These are phyloP conservation scores for Allophyes oxyacanthae DNA, from an alignment of 2,888 invertebrate genomes.

Conservation along the genomic window DNA sequence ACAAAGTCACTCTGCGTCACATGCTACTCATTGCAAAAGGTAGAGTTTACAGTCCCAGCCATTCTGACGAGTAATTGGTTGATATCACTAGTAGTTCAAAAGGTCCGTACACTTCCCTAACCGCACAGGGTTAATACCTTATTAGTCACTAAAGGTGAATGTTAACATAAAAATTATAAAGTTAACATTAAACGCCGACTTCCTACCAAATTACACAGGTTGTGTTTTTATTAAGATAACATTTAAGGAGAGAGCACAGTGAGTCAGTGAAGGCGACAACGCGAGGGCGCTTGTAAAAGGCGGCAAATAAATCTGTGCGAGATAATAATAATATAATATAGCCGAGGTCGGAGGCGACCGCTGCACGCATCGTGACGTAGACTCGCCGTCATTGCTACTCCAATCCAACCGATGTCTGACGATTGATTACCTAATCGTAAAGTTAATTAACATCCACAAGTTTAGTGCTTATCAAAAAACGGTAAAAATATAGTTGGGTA, in stretches of 20 bases:
- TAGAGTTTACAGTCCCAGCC: slow-evolving; percentile 14
- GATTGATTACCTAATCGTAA: slow-evolving; percentile 59
- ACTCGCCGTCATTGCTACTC: slow-evolving; percentile 27
- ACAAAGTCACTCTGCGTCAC: not conserved
- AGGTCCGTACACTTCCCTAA: slow-evolving; percentile 29
- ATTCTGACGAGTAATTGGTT: slow-evolving; percentile 18
- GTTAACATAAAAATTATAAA: not conserved
- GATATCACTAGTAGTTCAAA: slow-evolving; percentile 17
- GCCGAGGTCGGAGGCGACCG: slow-evolving; percentile 71
- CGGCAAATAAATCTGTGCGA: slow-evolving; percentile 70
- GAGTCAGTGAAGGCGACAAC: slow-evolving; percentile 43
- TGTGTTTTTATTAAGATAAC: slow-evolving; percentile 2
- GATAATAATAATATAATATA: too few relatives aligned
- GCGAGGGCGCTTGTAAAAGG: slow-evolving; percentile 61
- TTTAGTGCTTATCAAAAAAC: slow-evolving; percentile 14
- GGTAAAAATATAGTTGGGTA: slow-evolving; percentile 9
- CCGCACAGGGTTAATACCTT: slow-evolving; percentile 40
- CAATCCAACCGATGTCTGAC: slow-evolving; percentile 13
- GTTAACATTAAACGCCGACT: slow-evolving; percentile 6
- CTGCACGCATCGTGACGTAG: slow-evolving; percentile 55
- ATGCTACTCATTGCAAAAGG: slow-evolving; percentile 28
- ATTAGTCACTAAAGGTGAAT: slow-evolving; percentile 32
- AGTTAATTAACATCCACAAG: slow-evolving; percentile 28
- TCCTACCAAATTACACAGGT: slow-evolving; percentile 26
- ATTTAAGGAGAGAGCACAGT: slow-evolving; percentile 29